phyloP scores from a whole-genome alignment of 2,888 invertebrate species.

The Imbricaverruca yamaguchii region DNA sequence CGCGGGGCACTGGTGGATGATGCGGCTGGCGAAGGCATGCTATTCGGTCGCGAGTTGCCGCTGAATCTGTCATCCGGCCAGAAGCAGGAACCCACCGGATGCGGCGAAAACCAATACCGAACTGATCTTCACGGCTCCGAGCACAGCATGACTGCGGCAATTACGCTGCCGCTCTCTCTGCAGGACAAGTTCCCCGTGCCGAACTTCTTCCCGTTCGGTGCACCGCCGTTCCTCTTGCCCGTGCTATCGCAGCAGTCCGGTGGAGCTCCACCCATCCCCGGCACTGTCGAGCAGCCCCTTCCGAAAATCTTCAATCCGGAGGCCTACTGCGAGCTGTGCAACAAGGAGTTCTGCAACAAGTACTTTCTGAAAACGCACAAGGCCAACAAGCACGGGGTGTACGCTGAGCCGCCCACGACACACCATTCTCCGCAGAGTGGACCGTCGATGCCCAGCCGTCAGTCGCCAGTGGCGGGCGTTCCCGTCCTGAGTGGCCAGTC shows the following conservation, averaged over 20 bases:
- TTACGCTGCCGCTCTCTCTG: slow-evolving; percentile 32
- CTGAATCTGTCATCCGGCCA: slow-evolving; percentile 31
- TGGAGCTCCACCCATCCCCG: not conserved
- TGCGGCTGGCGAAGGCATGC: not conserved
- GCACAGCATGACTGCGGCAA: slow-evolving; percentile 27
- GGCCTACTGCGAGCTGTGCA: slow-evolving; percentile 60
- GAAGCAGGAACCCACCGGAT: slow-evolving; percentile 26
- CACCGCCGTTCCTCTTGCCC: slow-evolving; percentile 31
- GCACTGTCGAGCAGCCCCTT: not conserved
- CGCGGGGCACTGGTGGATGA: not conserved
- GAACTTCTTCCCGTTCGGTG: slow-evolving; percentile 29
- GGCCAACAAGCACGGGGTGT: slow-evolving; percentile 34
- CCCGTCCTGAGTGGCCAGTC: not conserved
- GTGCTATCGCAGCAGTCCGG: slow-evolving; percentile 29
- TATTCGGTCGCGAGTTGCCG: slow-evolving; percentile 20
- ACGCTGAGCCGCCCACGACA: slow-evolving; percentile 50
- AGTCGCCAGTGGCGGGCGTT: not conserved
- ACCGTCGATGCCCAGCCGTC: not conserved
- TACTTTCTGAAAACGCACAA: slow-evolving; percentile 50
- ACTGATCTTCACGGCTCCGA: not conserved
- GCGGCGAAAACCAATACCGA: not conserved
- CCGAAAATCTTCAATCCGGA: slow-evolving; percentile 38
- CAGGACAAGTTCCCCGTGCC: slow-evolving; percentile 30
- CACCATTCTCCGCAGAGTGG: too few relatives aligned
- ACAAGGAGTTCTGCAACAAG: slow-evolving; percentile 63